A percentile compares a stretch with the other conserved stretches of the same genome.
These are phyloP conservation scores for Tetranychus piercei DNA, from an alignment of 2,888 invertebrate genomes.

Conservation along the genomic window DNA sequence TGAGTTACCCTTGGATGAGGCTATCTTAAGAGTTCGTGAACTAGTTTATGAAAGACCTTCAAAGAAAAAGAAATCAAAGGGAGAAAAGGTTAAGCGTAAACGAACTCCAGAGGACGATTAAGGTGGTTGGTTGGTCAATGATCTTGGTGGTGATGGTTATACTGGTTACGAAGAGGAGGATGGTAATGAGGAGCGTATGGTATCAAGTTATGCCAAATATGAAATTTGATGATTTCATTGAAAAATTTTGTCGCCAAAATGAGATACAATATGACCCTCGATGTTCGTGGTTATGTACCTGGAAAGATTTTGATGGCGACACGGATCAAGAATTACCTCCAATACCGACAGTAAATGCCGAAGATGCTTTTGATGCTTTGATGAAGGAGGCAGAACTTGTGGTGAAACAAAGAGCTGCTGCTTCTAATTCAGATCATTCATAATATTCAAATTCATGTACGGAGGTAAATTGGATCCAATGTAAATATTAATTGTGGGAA, in stretches of 20 bases:
- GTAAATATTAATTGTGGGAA: conserved; percentile 50
- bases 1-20: too few relatives aligned
- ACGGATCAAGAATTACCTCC: too few relatives aligned
- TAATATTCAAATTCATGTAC: conserved; percentile 50
- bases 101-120: too few relatives aligned
- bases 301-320: background rate
- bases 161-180: background rate
- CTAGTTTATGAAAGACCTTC: too few relatives aligned
- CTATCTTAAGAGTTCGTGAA: too few relatives aligned
- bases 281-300: background rate
- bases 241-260: conserved; percentile 32
- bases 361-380: conserved; percentile 1
- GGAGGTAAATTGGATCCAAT: conserved; percentile 50
- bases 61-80: too few relatives aligned
- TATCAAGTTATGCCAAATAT: conserved; percentile 76
- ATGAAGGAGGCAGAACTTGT: background rate
- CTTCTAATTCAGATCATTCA: too few relatives aligned
- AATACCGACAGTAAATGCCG: background rate
- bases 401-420: too few relatives aligned
- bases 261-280: conserved; percentile 14
- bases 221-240: conserved; percentile 64
- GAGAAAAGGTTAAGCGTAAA: too few relatives aligned
- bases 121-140: too few relatives aligned
- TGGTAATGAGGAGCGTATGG: background rate
- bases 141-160: background rate